A percentile compares a stretch with the other conserved stretches of the same genome.
phyloP scores from a whole-genome alignment of 2,888 invertebrate genomes.

The Ferdinandea cuprea region DNA sequence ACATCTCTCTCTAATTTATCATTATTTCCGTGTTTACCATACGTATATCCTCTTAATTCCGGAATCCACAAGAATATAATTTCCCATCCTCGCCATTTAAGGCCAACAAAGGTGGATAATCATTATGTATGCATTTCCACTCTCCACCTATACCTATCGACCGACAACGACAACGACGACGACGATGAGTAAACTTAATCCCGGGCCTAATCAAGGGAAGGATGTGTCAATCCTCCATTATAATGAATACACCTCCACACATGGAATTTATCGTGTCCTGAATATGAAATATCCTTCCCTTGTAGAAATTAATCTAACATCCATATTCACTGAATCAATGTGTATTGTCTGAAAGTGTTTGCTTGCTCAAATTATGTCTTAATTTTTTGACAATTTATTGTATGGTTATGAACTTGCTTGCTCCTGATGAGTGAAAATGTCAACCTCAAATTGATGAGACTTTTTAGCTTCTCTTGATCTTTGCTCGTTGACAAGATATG shows the following conservation, averaged over 20 bases:
- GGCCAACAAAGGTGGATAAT: slow-evolving; percentile 5
- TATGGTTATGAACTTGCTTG: too few species aligned
- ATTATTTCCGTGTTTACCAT: too few species aligned
- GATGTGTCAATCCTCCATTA: slow-evolving; percentile 35
- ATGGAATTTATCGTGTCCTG: slow-evolving; percentile 35
- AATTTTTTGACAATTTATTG: background rate
- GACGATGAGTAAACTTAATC: slow-evolving; percentile 48
- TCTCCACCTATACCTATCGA: background rate
- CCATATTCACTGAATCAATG: slow-evolving; percentile 7
- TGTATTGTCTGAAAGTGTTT: background rate
- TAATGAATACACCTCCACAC: background rate
- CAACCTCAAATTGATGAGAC: too few species aligned
- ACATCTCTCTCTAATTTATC: too few species aligned
- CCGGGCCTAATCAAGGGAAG: slow-evolving; percentile 57
- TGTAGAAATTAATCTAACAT: background rate
- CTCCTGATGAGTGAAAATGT: too few species aligned
- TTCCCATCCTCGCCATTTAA: background rate
- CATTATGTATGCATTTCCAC: slow-evolving; percentile 5
- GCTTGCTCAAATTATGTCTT: background rate
- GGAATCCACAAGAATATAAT: too few species aligned
- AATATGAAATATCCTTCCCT: slow-evolving; percentile 33
- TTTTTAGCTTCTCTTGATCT: too few species aligned
- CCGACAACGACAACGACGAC: background rate
- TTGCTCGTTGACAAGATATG: too few species aligned
- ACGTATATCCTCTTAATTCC: too few species aligned